Evolutionary conservation across 2,888 invertebrate genomes (phyloP), one percentile per base, ranked within the genome.

Genomic region (Eristalinus sepulchralis): DNA sequence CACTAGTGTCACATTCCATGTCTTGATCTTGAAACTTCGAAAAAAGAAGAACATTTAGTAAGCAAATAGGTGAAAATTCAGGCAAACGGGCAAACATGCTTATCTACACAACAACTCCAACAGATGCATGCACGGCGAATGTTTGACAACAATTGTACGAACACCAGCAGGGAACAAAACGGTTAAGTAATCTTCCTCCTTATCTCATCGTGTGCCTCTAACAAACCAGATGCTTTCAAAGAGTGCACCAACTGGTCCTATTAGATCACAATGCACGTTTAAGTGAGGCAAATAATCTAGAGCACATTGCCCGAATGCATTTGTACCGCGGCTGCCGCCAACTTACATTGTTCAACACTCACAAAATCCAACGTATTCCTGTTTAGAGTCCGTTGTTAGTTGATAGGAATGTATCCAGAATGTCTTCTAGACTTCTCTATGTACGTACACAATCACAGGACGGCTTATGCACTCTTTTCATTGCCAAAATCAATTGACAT

Each of bases 121-220:
- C 24, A 57, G 13, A 57, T 57, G 11, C 9, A n/a, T 9, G 11
- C 17, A 1, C 24, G 24, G 8, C 24, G 24, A 11, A 47, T 17
- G 57, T 57, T 57, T 57, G 47, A 47, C 47, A 47, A 47, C 47
- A 57, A 27, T 57, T 27, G 27, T 10, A 31, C 75, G 17, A 59
- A n/a, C n/a, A 55, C 34, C 20, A 20, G 59, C 10, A 13, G 68
- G n/a, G 55, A 60, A 62, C 36, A 66, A 70, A 83, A 83, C 66
- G 66, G 83, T 83, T 83, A 78, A 60, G 47, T 86, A 83, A 86
- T 67, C 71, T 73, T 70, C 78, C 60, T 79, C 78, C 85, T 79
- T 83, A 79, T 79, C 71, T 57, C 78, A 83, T 83, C 78, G 24
- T 31, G 20, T 47, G 47, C 53, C 24, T 66, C 33, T 11, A 33